Evolutionary conservation across 2,888 invertebrate genomes (phyloP), one percentile per base, ranked within the genome.

Genomic region (Papilio gigon): DNA sequence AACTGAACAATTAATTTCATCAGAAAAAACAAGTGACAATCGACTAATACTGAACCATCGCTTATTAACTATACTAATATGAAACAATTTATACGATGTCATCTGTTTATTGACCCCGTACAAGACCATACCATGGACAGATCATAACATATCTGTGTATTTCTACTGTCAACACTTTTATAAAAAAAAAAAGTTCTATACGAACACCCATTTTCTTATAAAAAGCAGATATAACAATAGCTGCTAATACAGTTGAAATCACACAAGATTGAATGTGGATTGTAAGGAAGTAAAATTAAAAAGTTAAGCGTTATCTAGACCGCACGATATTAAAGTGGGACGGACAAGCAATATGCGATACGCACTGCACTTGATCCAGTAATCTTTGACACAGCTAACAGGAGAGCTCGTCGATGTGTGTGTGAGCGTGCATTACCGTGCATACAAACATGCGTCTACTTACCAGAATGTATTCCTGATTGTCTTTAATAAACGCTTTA

Each of bases 341-440:
- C 69, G 69, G 35, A 2, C 69, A 56, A 40, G 60, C 56, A 14
- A 61, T 44, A 12, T 53, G 53, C 44, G 69, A 69, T 69, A 65
- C 30, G 56, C 14, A 62, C 35, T 65, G 69, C 65, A 69, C 69
- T 69, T 69, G 65, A 69, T 65, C 69, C 65, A 62, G 65, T 69
- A 69, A 69, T 69, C 69, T 69, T 69, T 69, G 69, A 69, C 69
- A 69, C 44, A 65, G 65, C 37, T 44, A 62, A 56, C 56, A 50
- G 40, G 33, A 53, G 30, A 42, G 68, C 14, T n/a, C 33, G 35
- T 25, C 58, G 63, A 59, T 59, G 58, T 37, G 12, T 59, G 58
- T 37, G 12, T 40, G 42, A 20, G 20, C 59, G 11, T 44, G 44
- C 59, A 66, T 56, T 56, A 9, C 30, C 17, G 25, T n/a, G 47